Percentiles rank a stretch among this genome's conserved stretches.
These are phyloP conservation scores for Gymnopithys bicolor DNA, from an alignment of 2,797 vertebrate genomes.

Conservation along the genomic window DNA sequence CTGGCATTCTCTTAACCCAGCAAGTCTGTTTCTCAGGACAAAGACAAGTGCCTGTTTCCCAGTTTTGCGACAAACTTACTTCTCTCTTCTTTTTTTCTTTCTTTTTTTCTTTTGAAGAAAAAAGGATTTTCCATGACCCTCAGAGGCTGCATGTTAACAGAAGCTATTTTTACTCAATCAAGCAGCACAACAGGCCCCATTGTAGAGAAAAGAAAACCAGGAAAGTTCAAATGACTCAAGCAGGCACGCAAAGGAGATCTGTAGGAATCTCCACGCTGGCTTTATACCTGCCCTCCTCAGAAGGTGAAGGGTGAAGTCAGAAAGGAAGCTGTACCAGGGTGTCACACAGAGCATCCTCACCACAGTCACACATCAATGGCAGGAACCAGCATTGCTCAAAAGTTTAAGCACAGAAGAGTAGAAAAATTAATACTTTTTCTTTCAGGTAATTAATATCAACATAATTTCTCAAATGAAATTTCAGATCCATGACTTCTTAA, in stretches of 20 bases:
- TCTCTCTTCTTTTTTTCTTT: too few species aligned
- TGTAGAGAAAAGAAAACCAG: neutral
- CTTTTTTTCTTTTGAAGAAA: too few species aligned
- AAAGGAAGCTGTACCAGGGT: accelerated
- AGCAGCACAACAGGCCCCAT: neutral
- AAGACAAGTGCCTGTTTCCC: neutral
- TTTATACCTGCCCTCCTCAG: neutral
- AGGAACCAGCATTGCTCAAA: neutral
- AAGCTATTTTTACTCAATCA: neutral
- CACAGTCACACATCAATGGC: accelerated
- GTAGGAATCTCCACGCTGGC: accelerated
- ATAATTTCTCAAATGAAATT: neutral
- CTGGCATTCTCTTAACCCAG: neutral
- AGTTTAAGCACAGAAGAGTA: neutral
- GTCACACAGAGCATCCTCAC: neutral
- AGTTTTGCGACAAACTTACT: neutral
- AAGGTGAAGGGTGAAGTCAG: neutral
- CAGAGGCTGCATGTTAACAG: neutral
- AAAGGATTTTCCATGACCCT: neutral
- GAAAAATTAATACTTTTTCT: neutral
- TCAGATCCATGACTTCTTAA: neutral
- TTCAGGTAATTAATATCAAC: neutral
- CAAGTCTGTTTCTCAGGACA: neutral
- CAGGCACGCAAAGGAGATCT: accelerated
- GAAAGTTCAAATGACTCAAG: neutral